A percentile compares a stretch with the other conserved stretches of the same genome.
phyloP scores from a whole-genome alignment of 2,888 invertebrate species.

The Pseudococcus viburni region DNA sequence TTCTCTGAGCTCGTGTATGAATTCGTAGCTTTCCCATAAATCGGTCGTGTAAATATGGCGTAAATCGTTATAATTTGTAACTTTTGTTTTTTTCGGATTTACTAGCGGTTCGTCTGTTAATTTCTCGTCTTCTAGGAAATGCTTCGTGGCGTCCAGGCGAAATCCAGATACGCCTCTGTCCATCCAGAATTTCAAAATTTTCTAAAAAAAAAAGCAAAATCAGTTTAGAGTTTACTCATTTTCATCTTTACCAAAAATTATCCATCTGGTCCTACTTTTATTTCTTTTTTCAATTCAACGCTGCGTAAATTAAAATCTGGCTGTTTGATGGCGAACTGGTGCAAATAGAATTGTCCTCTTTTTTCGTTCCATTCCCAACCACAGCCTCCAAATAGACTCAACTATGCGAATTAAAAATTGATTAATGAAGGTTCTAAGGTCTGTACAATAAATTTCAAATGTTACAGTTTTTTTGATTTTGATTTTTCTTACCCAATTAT shows the following conservation, averaged over 20 bases:
- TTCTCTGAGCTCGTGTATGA: conserved; percentile 54
- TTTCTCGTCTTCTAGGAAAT: conserved; percentile 55
- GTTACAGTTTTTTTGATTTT: not conserved
- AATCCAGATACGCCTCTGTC: conserved; percentile 66
- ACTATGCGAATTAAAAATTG: not conserved
- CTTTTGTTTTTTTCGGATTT: not conserved
- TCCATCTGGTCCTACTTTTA: conserved; percentile 71
- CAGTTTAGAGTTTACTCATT: not conserved
- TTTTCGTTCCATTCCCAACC: conserved; percentile 72
- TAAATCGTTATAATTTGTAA: not conserved
- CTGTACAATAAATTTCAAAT: too few relatives aligned
- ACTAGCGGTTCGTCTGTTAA: conserved; percentile 58
- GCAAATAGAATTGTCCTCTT: conserved; percentile 82
- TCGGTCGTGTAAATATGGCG: conserved; percentile 63
- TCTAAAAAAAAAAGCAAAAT: not conserved
- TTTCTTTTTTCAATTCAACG: conserved; percentile 76
- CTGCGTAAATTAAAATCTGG: conserved; percentile 89
- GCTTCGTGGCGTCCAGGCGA: conserved; percentile 65
- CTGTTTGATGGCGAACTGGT: conserved; percentile 79
- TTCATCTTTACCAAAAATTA: not conserved
- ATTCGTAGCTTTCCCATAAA: conserved; percentile 62
- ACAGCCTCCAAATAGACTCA: not conserved
- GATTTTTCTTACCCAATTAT: conserved; percentile 69
- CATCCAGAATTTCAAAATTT: conserved; percentile 66
- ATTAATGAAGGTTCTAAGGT: too few relatives aligned